phyloP scores from a whole-genome alignment of 1,140 invertebrate species.

The Trichonephila clavipes region DNA sequence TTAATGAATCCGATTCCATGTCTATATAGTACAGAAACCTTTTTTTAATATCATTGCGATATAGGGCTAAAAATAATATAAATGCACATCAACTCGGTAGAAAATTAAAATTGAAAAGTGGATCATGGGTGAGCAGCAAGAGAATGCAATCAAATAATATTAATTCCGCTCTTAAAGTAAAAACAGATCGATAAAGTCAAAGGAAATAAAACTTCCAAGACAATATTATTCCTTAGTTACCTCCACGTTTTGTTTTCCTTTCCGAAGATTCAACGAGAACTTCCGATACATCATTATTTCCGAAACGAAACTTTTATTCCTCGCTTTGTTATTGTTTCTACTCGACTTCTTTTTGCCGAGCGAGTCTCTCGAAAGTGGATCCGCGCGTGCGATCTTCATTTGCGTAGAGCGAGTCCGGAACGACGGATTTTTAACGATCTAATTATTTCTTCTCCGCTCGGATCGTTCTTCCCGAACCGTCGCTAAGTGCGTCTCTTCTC shows the following conservation, averaged over 20 bases:
- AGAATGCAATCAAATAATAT: no score
- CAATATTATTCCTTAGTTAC: neutral
- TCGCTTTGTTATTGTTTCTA: conserved; percentile 11
- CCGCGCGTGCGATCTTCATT: conserved; percentile 17
- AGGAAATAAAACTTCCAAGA: neutral
- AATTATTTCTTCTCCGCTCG: conserved; percentile 18
- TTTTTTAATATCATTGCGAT: no score
- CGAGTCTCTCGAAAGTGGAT: conserved; percentile 15
- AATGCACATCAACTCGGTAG: no score
- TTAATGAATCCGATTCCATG: no score
- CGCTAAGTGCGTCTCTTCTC: neutral
- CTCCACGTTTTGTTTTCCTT: neutral
- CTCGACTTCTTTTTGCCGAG: neutral
- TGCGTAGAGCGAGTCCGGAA: neutral
- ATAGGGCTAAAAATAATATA: no score
- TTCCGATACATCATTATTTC: conserved; percentile 11
- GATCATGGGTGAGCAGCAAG: no score
- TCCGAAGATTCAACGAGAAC: neutral
- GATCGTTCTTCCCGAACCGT: neutral
- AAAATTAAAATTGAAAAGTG: no score
- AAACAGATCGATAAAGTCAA: neutral
- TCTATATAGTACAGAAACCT: no score
- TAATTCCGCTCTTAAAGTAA: no score
- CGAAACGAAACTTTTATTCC: neutral
- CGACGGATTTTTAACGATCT: conserved; percentile 27